Percentiles rank a stretch among this genome's conserved stretches.
Conservation (phyloP, 2,888 invertebrate species). For the Cryptosula pallasiana region DNA sequence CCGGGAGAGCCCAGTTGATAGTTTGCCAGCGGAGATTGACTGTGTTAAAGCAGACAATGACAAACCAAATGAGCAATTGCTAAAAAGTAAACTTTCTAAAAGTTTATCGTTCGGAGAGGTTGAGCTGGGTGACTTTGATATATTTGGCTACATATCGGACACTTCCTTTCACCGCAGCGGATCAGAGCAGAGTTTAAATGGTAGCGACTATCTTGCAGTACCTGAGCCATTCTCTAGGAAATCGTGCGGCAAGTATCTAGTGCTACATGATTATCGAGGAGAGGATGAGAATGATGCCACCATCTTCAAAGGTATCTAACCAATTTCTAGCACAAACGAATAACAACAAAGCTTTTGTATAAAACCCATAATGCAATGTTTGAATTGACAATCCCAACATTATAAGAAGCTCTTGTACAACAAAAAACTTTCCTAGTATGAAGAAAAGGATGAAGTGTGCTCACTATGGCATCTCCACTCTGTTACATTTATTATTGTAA, state of each 20-base stretch:
- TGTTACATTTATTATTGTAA: too few relatives aligned
- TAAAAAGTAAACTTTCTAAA: background rate
- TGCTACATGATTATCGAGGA: slow-evolving; percentile 5
- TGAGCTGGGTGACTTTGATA: slow-evolving; percentile 11
- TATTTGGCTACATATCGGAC: slow-evolving; percentile 18
- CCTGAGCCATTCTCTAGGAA: background rate
- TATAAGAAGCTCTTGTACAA: too few relatives aligned
- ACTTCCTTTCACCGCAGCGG: background rate
- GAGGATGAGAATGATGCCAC: slow-evolving; percentile 7
- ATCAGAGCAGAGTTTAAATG: slow-evolving; percentile 14
- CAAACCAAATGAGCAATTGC: background rate
- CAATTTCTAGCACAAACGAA: too few relatives aligned
- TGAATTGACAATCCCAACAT: too few relatives aligned
- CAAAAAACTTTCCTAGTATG: too few relatives aligned
- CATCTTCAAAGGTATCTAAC: slow-evolving; percentile 12
- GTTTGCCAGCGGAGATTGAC: background rate
- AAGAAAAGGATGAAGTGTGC: too few relatives aligned
- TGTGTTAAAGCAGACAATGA: background rate
- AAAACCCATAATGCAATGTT: too few relatives aligned
- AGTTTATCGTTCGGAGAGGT: slow-evolving; percentile 14
- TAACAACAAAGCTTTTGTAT: too few relatives aligned
- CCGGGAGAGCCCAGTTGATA: too few relatives aligned
- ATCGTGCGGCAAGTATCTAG: slow-evolving; percentile 11
- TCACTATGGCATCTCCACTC: too few relatives aligned
- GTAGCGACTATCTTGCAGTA: background rate